Conservation (phyloP, 2,888 invertebrate species). For the Graphium colonna region DNA sequence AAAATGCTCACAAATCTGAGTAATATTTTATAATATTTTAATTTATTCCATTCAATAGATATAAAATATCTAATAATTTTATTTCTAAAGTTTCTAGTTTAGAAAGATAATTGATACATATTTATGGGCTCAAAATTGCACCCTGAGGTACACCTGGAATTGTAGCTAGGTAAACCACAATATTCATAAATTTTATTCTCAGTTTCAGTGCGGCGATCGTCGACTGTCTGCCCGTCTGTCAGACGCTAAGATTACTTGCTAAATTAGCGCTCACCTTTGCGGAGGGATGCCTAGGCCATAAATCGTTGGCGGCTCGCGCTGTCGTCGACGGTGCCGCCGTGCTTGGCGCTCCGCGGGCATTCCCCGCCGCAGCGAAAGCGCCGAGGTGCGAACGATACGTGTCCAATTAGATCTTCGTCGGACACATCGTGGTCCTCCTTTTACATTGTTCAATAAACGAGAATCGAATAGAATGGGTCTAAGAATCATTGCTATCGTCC, state of each 20-base stretch:
- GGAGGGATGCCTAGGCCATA: conserved; percentile 58
- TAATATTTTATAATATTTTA: too few relatives aligned
- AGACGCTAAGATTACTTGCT: conserved; percentile 18
- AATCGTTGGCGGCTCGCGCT: conserved; percentile 53
- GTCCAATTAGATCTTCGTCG: conserved; percentile 45
- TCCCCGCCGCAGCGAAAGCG: conserved; percentile 25
- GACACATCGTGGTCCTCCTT: conserved; percentile 26
- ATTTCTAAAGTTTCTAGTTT: too few relatives aligned
- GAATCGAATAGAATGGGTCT: too few relatives aligned
- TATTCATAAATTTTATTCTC: too few relatives aligned
- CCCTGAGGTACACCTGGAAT: too few relatives aligned
- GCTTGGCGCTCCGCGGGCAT: conserved; percentile 18
- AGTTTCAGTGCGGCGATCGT: not conserved
- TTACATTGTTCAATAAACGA: conserved; percentile 14
- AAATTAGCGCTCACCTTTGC: conserved; percentile 56
- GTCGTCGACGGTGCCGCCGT: conserved; percentile 39
- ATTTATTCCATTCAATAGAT: too few relatives aligned
- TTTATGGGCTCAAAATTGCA: too few relatives aligned
- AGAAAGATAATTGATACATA: too few relatives aligned
- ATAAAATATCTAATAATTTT: too few relatives aligned
- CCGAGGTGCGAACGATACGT: conserved; percentile 54
- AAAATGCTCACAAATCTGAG: too few relatives aligned
- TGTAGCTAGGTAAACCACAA: too few relatives aligned
- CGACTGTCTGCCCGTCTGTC: conserved; percentile 8
- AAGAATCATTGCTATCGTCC: too few relatives aligned